Base-by-base conservation (phyloP, 1,140 invertebrate species). In the Leptinotarsa undecemlineata region DNA sequence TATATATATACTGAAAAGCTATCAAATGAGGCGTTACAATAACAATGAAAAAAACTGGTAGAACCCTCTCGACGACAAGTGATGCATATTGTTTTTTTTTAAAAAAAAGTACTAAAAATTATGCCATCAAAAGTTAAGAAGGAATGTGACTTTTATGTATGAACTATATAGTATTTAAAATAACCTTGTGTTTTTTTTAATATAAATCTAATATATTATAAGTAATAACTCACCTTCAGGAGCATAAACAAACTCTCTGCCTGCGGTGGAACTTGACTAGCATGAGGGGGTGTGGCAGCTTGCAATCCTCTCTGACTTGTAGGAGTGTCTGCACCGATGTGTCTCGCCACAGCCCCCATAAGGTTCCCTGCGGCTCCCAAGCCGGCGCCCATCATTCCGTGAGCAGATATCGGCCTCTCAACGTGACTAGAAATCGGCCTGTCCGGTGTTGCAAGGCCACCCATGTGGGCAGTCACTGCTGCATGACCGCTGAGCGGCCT, bases 171-270 rank as follows among this genome's bases (percentile, higher is more conserved):
- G 33, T 33, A 33, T 8, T 8, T 0, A 33, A 26, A 33, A 33
- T 33, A 0, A 33, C 33, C 33, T 33, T 11, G 33, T 33, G 6
- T 33, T 33, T 33, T 33, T 8, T 42, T 42, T 42, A 42, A 42
- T 42, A 1, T 42, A 0, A 42, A 11, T 42, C 33, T 42, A 11
- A 2, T 42, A 33, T 0, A 11, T 42, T 8, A 42, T 3, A 42
- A n/a, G 42, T 19, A 57, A 71, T 33, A n/a, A 84, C 83, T 85
- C 78, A 92, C 91, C 86, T 91, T 87, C 3, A 96, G 86, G 20
- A 95, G 84, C 86, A 91, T 94, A 64, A 93, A 89, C 66, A 95
- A 86, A 21, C 92, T 93, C 84, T 95, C 94, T 13, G 91, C 92
- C 81, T 94, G 92, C 48, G 92, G 91, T 70, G 90, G 90, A 48